A percentile compares a stretch with the other conserved stretches of the same genome.
phyloP scores from a whole-genome alignment of 2,888 invertebrate species.

The Andrena marginata region DNA sequence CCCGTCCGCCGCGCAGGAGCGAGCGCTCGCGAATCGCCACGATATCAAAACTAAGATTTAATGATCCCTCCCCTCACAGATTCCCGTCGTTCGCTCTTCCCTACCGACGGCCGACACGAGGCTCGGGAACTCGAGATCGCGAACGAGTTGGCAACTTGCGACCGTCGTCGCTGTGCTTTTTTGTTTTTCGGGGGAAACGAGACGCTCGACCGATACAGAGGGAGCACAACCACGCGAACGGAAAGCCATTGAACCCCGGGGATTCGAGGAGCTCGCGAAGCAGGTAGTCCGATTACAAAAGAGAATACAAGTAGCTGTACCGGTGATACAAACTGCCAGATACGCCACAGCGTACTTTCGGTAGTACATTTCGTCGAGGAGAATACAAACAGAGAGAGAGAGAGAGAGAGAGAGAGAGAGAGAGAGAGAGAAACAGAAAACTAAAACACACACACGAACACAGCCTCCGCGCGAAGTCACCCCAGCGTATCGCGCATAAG shows the following conservation, averaged over 20 bases:
- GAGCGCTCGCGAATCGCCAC: not conserved
- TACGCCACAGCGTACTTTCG: conserved; percentile 64
- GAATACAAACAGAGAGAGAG: conserved; percentile 3
- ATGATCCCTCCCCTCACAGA: too few species aligned
- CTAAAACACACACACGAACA: conserved; percentile 28
- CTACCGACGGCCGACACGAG: not conserved
- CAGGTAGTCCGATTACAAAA: conserved; percentile 61
- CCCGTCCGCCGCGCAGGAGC: not conserved
- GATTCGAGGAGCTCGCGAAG: conserved; percentile 54
- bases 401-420: not conserved
- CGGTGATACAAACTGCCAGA: conserved; percentile 73
- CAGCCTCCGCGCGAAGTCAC: conserved; percentile 61
- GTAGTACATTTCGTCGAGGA: conserved; percentile 62
- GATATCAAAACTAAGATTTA: not conserved
- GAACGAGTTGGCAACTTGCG: conserved; percentile 38
- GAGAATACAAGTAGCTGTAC: conserved; percentile 50
- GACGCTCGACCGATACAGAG: conserved; percentile 15
- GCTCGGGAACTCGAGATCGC: conserved; percentile 22
- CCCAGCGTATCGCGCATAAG: conserved; percentile 52
- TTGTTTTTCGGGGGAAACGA: conserved; percentile 5
- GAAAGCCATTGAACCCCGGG: conserved; percentile 11
- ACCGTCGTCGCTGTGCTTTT: conserved; percentile 40
- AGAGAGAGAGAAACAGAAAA: conserved; percentile 8
- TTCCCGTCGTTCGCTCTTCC: not conserved
- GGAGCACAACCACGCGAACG: conserved; percentile 20